Evolutionary conservation across 2,888 invertebrate species (phyloP), one percentile per base, ranked within the genome.

Genomic region (Pristionchus japonicus): DNA sequence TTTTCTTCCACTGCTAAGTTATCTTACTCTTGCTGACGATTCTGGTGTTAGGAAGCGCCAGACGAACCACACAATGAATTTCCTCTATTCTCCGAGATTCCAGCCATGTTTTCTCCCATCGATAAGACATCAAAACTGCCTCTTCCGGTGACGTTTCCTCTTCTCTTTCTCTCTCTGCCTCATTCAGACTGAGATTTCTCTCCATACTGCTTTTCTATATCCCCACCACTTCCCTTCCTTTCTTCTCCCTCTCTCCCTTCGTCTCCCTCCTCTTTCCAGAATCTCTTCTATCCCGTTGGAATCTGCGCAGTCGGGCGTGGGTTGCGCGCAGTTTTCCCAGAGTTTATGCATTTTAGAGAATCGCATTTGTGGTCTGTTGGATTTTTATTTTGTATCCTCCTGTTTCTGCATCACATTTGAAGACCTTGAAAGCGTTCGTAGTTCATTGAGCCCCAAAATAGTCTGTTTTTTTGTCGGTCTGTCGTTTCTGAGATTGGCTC

Each of bases 211-310:
- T 31, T 64, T 31, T 40, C 64, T 85, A 43, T 57, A 40, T 86
- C 67, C 67, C 52, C 43, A 61, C 64, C 31, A 64, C 85, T 85
- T 34, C 61, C 49, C 43, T 47, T 40, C 64, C 43, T 85, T 64
- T 47, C 64, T 85, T 49, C 67, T 67, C 47, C 61, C 61, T 47
- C 64, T 64, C 27, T 17, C 37, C 49, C 34, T 52, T 37, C 52
- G 20, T 57, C 57, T 40, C 43, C 64, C 61, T 40, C 31, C 86
- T 49, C 61, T 85, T 49, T 85, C 85, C 67, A 77, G 77, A 77
- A 52, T 83, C 61, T 83, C 34, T 61, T 40, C 57, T 20, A 11
- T 57, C 52, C 15, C 49, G n/a, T 80, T 47, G 6, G 47, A 57
- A 34, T 83, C 49, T 57, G 83, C 57, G 83, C 82, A 61, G 52